Evolutionary conservation across 2,888 invertebrate genomes (phyloP), one percentile per base, ranked within the genome.

Genomic region (Cheilosia variabilis): DNA sequence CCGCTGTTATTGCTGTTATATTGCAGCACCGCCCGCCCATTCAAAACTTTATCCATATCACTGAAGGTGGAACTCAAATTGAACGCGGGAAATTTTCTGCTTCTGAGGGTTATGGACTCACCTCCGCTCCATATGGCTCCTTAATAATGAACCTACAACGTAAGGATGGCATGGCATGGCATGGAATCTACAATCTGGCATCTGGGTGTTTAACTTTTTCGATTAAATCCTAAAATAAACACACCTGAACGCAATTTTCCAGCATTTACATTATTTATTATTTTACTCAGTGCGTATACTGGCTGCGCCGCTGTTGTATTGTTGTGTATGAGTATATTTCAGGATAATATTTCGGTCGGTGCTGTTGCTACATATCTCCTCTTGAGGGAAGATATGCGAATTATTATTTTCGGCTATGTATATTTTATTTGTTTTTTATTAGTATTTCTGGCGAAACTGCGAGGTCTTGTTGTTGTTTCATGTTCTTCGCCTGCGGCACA

Each of bases 181-280:
- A 4, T n/a, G 45, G 69, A 79, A 84, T 73, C 79, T 72, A 71
- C 71, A 37, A 37, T 37, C 34, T 37, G 37, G 37, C 37, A 37
- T 37, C 37, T 13, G 52, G 63, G 65, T 66, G 68, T 71, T 80
- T 86, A 86, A 86, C 86, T 86, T 86, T 86, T 86, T 80, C 86
- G 86, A 86, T 86, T 86, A 80, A 86, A 86, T 86, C 71, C 80
- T 86, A 86, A 86, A 86, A 80, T 72, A 86, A 86, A 84, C 84
- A 84, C 84, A 84, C 84, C 84, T 84, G 84, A 84, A 84, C 75
- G 84, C 75, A 84, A 84, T 84, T 84, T 79, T 53, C 69, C 71
- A 60, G 31, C 65, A 71, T 80, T 80, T 76, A 76, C 76, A 80
- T 80, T 86, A 86, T 86, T 86, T 76, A 86, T 86, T 71, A 71